Base-by-base conservation (phyloP, 2,888 invertebrate genomes). In the Ephialtes manifestator region DNA sequence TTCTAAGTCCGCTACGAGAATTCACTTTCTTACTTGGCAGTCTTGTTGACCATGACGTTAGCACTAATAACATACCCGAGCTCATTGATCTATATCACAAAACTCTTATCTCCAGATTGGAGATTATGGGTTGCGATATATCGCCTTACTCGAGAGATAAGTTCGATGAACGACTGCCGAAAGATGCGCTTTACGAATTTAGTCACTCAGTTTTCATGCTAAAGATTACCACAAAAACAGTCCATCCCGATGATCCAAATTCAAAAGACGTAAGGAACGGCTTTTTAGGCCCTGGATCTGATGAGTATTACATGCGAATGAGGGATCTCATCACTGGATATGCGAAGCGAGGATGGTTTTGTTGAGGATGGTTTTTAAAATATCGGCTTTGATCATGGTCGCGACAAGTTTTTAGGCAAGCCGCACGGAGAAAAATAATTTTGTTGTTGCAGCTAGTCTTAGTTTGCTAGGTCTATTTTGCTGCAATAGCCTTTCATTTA, bases 21-120 rank as follows among this genome's bases (percentile, higher is more conserved):
- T 88, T 96, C 15, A 90, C 95, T 0, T 96, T 96, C 86, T 95
- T 96, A 72, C 82, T 96, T 8, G 94, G 95, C 48, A 94, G 95
- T 0, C 96, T 96, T 86, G 94, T 95, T 1, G 92, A 94, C 1
- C 92, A 94, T 10, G 88, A 90, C 0, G 93, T 95, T 0, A 89
- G 95, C 5, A 94, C 94, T 0, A 87, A 94, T n/a, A 92, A 95
- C 84, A 93, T 94, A 72, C 94, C 95, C 4, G 93, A 95, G 10
- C 93, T 96, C n/a, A 89, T 96, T 0, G 92, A 94, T 84, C 88
- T 94, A 0, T 96, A 96, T 89, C 94, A 96, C 87, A 92, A 95
- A 0, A 94, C 93, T 0, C 95, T 96, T 76, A 88, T 95, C 0
- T 88, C 92, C 0, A 91, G 93, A 28, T 88, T 96, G 28, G 89